phyloP scores from a whole-genome alignment of 2,888 invertebrate species.

The Leptogaster cylindrica region DNA sequence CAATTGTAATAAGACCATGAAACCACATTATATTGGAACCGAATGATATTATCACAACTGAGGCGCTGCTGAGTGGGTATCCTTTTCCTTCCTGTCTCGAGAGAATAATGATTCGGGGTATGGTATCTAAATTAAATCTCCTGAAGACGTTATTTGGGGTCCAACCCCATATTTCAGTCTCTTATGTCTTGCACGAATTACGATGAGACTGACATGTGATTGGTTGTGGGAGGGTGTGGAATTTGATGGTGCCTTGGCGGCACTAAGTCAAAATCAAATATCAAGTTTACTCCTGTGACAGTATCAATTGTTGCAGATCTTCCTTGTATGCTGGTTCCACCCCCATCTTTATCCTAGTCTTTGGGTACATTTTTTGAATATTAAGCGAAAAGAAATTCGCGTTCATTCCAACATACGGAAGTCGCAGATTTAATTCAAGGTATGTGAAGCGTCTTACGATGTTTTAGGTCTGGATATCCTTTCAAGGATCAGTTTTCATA shows the following conservation, averaged over 20 bases:
- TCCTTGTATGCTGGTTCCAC: slow-evolving; percentile 32
- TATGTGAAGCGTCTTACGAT: too few species aligned
- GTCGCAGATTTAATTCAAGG: too few species aligned
- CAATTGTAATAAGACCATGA: slow-evolving; percentile 5
- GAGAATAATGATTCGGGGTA: slow-evolving; percentile 46
- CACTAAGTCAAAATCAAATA: slow-evolving; percentile 48
- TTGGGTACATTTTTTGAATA: not conserved
- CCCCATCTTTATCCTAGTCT: slow-evolving; percentile 44
- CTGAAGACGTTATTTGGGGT: slow-evolving; percentile 42
- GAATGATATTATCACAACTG: slow-evolving; percentile 27
- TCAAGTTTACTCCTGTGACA: slow-evolving; percentile 44
- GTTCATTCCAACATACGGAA: too few species aligned
- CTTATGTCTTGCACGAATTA: slow-evolving; percentile 19
- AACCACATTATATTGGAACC: slow-evolving; percentile 24
- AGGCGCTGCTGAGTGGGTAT: slow-evolving; percentile 32
- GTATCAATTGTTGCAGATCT: slow-evolving; percentile 46
- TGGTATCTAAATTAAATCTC: slow-evolving; percentile 47
- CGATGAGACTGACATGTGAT: slow-evolving; percentile 42
- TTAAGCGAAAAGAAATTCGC: too few species aligned
- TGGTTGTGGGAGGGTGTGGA: not conserved
- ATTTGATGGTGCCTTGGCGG: slow-evolving; percentile 23
- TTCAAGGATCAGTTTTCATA: not conserved
- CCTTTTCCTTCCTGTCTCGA: slow-evolving; percentile 39
- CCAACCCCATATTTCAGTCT: slow-evolving; percentile 18
- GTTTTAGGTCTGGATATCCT: not conserved